Conservation (phyloP, 2,797 vertebrate genomes). For the Hoplostethus mediterraneus region DNA sequence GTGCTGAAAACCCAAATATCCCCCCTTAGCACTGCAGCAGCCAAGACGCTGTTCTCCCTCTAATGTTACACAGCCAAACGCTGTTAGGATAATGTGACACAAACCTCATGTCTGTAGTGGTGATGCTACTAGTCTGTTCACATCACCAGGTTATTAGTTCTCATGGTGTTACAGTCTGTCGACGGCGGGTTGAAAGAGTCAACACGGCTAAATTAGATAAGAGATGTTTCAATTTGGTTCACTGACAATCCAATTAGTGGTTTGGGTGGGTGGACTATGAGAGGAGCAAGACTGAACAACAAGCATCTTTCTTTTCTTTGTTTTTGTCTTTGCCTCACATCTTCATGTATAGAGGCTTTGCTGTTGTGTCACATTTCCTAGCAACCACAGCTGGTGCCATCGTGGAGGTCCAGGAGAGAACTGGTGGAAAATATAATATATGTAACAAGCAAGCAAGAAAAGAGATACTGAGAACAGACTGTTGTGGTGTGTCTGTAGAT, state of each 20-base stretch:
- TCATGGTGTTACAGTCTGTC: conserved; percentile 27
- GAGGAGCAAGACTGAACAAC: not conserved
- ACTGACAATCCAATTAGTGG: not conserved
- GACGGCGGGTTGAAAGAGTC: not conserved
- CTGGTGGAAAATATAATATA: too few species aligned
- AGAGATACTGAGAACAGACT: too few species aligned
- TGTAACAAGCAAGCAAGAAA: too few species aligned
- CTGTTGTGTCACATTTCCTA: too few species aligned
- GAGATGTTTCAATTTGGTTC: not conserved
- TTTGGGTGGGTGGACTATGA: not conserved
- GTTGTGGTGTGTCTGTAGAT: too few species aligned
- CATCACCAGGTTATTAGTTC: conserved; percentile 20
- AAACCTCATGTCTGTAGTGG: not conserved
- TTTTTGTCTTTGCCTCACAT: not conserved
- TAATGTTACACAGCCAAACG: conserved; percentile 2
- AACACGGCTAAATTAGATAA: not conserved
- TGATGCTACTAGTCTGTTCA: conserved; percentile 30
- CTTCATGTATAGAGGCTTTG: too few species aligned
- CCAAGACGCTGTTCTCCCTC: conserved; percentile 3
- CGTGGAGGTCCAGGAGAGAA: too few species aligned
- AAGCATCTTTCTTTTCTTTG: not conserved
- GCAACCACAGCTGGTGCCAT: too few species aligned
- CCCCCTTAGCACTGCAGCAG: conserved; percentile 23
- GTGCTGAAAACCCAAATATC: not conserved
- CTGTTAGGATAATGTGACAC: conserved; percentile 13